A percentile compares a stretch with the other conserved stretches of the same genome.
Evolutionary conservation across 2,888 invertebrate genomes (phyloP).

Genomic region (Hydroisotoma schaefferi): DNA sequence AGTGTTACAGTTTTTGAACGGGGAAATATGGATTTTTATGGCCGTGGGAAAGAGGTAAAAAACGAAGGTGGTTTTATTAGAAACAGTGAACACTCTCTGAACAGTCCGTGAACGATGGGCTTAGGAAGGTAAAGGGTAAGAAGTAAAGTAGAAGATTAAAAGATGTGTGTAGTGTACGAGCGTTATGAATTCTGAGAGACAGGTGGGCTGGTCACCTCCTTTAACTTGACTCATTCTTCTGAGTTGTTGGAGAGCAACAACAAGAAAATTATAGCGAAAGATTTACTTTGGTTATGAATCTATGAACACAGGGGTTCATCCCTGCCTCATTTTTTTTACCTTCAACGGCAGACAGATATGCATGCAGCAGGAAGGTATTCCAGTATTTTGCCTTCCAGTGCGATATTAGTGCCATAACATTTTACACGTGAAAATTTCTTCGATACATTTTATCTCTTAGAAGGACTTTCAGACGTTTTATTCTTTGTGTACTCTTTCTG

Average conservation of each 20-base stretch:
- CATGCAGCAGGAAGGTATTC: too few species aligned
- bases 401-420: neutral
- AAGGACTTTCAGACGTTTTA: too few species aligned
- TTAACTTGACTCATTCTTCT: slow-evolving; percentile 6
- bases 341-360: too few species aligned
- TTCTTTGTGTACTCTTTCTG: too few species aligned
- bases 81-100: slow-evolving; percentile 12
- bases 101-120: too few species aligned
- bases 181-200: slow-evolving; percentile 46
- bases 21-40: slow-evolving; percentile 44
- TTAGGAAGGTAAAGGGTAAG: too few species aligned
- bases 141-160: too few species aligned
- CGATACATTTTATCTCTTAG: too few species aligned
- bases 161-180: slow-evolving; percentile 27
- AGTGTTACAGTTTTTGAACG: slow-evolving; percentile 41
- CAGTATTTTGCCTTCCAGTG: neutral
- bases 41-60: slow-evolving; percentile 44
- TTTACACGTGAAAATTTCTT: too few species aligned
- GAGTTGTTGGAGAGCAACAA: neutral
- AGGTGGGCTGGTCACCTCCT: slow-evolving; percentile 39
- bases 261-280: slow-evolving; percentile 9
- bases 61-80: slow-evolving; percentile 18
- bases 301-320: slow-evolving; percentile 7
- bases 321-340: slow-evolving; percentile 2
- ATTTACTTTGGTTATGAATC: slow-evolving; percentile 7